Evolutionary conservation across 2,113 vertebrate species (phyloP).

Genomic region (Muntiacus muntjak): DNA sequence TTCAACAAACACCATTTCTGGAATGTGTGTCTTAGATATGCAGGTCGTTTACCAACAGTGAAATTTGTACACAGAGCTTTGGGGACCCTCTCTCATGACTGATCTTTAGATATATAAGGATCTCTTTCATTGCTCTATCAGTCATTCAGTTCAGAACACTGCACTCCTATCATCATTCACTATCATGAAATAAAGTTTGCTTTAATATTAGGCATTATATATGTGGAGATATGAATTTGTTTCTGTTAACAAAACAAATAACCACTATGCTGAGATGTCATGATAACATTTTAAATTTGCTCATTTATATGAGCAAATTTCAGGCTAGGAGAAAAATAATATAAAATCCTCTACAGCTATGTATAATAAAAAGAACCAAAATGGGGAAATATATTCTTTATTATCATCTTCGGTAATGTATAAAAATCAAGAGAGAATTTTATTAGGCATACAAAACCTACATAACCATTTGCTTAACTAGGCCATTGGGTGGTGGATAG

Average conservation of each 20-base stretch:
- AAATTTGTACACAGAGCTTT: background rate
- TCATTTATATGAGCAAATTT: background rate
- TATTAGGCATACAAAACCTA: background rate
- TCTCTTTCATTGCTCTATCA: background rate
- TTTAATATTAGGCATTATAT: background rate
- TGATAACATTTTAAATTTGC: background rate
- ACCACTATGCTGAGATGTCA: background rate
- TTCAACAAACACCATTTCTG: background rate
- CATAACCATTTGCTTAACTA: background rate
- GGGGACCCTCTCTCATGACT: background rate
- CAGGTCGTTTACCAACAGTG: background rate
- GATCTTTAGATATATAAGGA: background rate
- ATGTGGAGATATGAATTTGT: background rate
- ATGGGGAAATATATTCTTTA: background rate
- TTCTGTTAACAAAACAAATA: background rate
- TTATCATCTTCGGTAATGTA: background rate
- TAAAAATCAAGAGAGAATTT: background rate
- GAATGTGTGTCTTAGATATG: background rate
- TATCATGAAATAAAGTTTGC: background rate
- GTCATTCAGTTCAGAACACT: background rate
- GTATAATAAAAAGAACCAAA: background rate
- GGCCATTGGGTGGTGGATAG: background rate
- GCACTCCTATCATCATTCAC: background rate
- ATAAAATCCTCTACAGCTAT: background rate
- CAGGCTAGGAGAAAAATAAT: background rate